Conservation (phyloP, 2,888 invertebrate genomes). For the Blomia tropicalis region DNA sequence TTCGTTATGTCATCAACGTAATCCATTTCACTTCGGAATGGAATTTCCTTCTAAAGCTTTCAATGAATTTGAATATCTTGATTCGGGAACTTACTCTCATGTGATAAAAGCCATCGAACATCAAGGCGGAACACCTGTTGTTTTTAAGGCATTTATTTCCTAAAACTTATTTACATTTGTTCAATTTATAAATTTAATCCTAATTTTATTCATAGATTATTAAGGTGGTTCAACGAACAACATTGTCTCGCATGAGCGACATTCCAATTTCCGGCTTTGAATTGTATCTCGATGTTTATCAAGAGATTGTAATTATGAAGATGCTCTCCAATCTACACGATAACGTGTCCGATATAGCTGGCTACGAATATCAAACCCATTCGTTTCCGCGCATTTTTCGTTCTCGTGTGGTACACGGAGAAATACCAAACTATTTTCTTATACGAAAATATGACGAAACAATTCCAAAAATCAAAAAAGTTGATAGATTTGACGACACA, state of each 20-base stretch:
- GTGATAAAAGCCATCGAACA: conserved; percentile 20
- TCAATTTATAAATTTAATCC: neutral
- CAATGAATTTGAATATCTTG: conserved; percentile 13
- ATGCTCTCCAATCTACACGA: conserved; percentile 18
- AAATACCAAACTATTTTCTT: conserved; percentile 22
- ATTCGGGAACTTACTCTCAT: conserved; percentile 22
- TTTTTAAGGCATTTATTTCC: conserved; percentile 17
- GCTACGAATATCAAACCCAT: conserved; percentile 18
- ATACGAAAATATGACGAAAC: conserved; percentile 8
- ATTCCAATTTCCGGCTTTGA: conserved; percentile 15
- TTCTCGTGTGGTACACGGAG: conserved; percentile 18
- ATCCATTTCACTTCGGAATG: conserved; percentile 15
- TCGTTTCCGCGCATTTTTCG: conserved; percentile 16
- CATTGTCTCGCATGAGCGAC: neutral
- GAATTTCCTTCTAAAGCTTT: conserved; percentile 8
- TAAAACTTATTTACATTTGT: neutral
- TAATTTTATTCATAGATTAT: conserved; percentile 2
- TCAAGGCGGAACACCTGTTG: conserved; percentile 17
- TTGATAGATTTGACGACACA: neutral
- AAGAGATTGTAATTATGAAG: conserved; percentile 20
- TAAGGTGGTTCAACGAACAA: conserved; percentile 19
- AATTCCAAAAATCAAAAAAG: neutral
- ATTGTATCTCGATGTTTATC: conserved; percentile 17
- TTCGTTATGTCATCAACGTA: conserved; percentile 8
- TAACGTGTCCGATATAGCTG: neutral